Conservation (phyloP, 2,888 invertebrate genomes). For the Doris montereyensis region DNA sequence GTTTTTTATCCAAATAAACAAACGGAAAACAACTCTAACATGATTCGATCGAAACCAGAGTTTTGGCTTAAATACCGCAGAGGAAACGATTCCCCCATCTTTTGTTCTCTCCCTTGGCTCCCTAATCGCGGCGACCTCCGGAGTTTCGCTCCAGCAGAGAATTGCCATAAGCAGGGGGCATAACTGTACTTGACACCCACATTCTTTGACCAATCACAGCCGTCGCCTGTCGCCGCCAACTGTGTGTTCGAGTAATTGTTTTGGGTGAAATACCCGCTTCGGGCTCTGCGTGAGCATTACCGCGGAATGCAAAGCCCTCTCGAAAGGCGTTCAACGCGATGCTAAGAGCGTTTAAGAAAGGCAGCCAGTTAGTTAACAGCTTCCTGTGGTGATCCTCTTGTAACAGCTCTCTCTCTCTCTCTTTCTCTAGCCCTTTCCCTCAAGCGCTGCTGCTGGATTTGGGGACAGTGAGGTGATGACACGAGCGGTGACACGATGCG, state of each 20-base stretch:
- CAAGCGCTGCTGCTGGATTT: neutral
- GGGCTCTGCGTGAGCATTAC: neutral
- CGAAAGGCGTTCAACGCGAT: neutral
- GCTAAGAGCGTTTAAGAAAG: neutral
- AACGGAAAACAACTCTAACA: neutral
- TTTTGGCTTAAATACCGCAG: neutral
- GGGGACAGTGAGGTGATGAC: neutral
- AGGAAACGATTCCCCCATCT: neutral
- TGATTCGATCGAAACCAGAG: too few species aligned
- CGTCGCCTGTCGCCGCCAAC: neutral
- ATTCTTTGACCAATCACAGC: constrained; percentile 31
- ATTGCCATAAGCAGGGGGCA: constrained; percentile 14
- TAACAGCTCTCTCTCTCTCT: neutral
- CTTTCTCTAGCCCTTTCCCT: neutral
- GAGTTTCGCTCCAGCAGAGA: neutral
- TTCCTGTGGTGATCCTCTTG: neutral
- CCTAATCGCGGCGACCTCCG: neutral
- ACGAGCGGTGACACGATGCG: neutral
- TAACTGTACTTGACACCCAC: constrained; percentile 41
- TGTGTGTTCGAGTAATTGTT: neutral
- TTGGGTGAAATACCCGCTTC: neutral
- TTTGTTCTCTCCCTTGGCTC: neutral
- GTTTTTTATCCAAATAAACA: neutral
- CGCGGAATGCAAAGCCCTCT: neutral
- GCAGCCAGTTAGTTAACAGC: neutral